Base-by-base conservation (phyloP, 2,797 vertebrate genomes). In the Lutjanus campechanus region DNA sequence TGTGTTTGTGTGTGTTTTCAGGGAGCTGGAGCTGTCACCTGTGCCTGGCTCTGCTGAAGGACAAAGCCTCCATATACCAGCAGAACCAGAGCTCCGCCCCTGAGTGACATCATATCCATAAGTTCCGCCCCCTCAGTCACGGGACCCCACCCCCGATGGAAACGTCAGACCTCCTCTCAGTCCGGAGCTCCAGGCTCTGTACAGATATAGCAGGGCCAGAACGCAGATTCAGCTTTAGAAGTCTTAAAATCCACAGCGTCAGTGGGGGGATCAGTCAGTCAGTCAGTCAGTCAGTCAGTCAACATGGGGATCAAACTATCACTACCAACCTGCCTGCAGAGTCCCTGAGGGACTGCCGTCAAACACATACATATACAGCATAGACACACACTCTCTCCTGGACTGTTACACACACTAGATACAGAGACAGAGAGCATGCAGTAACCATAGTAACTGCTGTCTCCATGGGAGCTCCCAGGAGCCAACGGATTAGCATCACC, bases 1-100 rank as follows among this genome's bases (percentile, higher is more conserved):
- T 67, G 20, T 77, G 36, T 13, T 60, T 5, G 0, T 83, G 17
- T 87, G 3, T 62, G 6, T 49, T 77, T 74, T 36, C 88, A 98
- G 98, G 98, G 91, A 99, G 98, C 85, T 99, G 98, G 98, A 99
- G 98, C 93, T 99, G 98, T 92, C 98, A 98, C 87, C 92, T 99
- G 86, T 99, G 98, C 95, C 95, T 99, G 96, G 97, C 96, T 92
- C 96, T 99, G 92, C 94, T 99, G 85, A 99, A 99, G 93, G 98
- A 99, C 82, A 99, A 99, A 91, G 98, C 98, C 19, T 99, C 98
- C 73, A 99, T 99, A 93, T 99, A 97, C 94, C 95, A 98, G 95
- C 95, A 97, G 96, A 98, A 97, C 96, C 98, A 98, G 95, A 96
- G 96, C 92, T 94, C 95, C 15, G 77, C 90, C 84, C 87, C 95